These are phyloP conservation scores for Chunga burmeisteri DNA, from an alignment of 2,113 vertebrate species.

Conservation along the genomic window DNA sequence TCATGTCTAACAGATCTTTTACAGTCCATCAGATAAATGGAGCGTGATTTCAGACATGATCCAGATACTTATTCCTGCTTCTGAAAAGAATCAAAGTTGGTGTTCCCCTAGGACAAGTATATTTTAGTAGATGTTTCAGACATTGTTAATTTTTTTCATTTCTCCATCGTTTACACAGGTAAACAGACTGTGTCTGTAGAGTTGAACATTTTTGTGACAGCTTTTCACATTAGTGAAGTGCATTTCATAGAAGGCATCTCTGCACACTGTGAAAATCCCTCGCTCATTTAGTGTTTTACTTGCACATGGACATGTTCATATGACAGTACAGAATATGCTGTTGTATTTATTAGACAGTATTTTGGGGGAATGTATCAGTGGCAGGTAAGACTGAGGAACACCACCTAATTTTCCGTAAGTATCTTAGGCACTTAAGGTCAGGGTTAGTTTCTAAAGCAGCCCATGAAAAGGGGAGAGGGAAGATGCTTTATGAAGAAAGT, in stretches of 20 bases:
- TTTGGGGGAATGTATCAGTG: background rate
- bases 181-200: conserved; percentile 38
- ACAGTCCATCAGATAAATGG: background rate
- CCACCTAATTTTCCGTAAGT: background rate
- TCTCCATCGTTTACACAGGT: background rate
- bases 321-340: background rate
- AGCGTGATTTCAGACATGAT: background rate
- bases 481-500: background rate
- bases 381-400: background rate
- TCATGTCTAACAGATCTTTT: background rate
- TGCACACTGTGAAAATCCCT: background rate
- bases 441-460: background rate
- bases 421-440: background rate
- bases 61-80: background rate
- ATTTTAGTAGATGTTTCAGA: conserved; percentile 10
- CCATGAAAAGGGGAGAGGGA: background rate
- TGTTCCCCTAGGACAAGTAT: background rate
- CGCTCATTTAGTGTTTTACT: background rate
- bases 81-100: conserved; percentile 14
- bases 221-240: conserved; percentile 27
- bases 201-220: background rate
- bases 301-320: background rate
- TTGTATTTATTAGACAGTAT: background rate
- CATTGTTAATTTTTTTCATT: background rate
- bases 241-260: background rate